These are phyloP conservation scores for Omphaloscelis lunosa DNA, from an alignment of 2,888 invertebrate species.

Conservation along the genomic window DNA sequence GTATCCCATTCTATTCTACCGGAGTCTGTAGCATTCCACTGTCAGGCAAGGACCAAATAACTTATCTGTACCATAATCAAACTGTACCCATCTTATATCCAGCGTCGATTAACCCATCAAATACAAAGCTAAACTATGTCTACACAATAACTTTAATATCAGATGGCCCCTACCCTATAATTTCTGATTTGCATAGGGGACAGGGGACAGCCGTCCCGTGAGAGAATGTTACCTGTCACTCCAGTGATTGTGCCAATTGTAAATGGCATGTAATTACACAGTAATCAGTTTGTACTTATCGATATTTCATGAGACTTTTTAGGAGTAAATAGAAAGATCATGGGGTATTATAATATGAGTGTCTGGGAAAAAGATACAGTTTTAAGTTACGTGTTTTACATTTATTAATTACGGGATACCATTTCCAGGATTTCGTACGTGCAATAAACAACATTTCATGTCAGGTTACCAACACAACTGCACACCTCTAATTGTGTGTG, in stretches of 20 bases:
- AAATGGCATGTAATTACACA: slow-evolving; percentile 66
- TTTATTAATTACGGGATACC: neutral
- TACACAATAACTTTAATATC: slow-evolving; percentile 58
- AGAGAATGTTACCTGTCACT: slow-evolving; percentile 67
- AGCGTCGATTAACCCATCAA: slow-evolving; percentile 53
- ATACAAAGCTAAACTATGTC: slow-evolving; percentile 39
- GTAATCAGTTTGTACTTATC: slow-evolving; percentile 52
- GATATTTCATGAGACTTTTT: neutral
- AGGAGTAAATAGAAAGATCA: too few relatives aligned
- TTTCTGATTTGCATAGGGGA: slow-evolving; percentile 64
- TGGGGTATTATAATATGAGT: neutral
- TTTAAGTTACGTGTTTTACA: neutral
- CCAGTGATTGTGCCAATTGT: slow-evolving; percentile 74
- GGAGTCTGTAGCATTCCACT: neutral
- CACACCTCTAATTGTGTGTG: neutral
- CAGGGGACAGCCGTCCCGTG: slow-evolving; percentile 56
- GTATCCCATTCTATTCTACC: neutral
- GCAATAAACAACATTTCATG: neutral
- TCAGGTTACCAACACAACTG: neutral
- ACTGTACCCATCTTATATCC: slow-evolving; percentile 9
- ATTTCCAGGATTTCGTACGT: neutral
- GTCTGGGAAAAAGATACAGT: neutral
- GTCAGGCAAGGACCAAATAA: neutral
- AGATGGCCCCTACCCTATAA: slow-evolving; percentile 56
- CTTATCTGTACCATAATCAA: slow-evolving; percentile 13